Percentiles rank a stretch among this genome's conserved stretches.
phyloP scores from a whole-genome alignment of 2,797 vertebrate genomes.

The Meriones psammophilus region DNA sequence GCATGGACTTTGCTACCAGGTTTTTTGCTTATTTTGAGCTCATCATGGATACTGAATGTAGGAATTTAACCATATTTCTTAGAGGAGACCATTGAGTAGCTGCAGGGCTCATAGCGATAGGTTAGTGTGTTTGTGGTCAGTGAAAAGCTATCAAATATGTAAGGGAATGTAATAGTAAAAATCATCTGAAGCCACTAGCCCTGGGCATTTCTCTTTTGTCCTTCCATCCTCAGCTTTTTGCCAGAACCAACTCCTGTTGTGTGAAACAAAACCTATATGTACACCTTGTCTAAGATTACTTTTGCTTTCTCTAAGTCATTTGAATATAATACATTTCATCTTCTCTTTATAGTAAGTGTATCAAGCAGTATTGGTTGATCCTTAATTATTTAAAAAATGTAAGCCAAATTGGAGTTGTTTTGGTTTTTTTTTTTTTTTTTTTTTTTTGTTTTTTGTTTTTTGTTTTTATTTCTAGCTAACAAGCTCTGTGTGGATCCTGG shows the following conservation, averaged over 20 bases:
- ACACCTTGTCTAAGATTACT: neutral
- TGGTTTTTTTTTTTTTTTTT: neutral
- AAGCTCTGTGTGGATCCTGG: neutral
- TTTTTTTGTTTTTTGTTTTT: neutral
- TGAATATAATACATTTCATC: neutral
- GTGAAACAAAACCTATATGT: neutral
- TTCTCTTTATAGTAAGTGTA: conserved; percentile 12
- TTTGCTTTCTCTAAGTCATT: neutral
- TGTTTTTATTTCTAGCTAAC: conserved; percentile 55
- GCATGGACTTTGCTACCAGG: neutral
- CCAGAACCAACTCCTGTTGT: neutral
- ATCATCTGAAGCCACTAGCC: neutral
- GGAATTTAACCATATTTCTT: conserved; percentile 40
- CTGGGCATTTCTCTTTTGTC: neutral
- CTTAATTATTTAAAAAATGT: conserved; percentile 73
- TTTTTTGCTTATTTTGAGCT: conserved; percentile 36
- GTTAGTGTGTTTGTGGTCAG: neutral
- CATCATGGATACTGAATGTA: neutral
- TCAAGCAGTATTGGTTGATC: neutral
- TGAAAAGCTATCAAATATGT: conserved; percentile 10
- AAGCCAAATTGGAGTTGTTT: conserved; percentile 18
- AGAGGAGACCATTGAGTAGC: neutral
- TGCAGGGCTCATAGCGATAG: neutral
- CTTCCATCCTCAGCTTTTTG: neutral
- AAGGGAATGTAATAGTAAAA: neutral